Conservation (phyloP, 2,113 vertebrate species). For the Lophotis ruficrista region DNA sequence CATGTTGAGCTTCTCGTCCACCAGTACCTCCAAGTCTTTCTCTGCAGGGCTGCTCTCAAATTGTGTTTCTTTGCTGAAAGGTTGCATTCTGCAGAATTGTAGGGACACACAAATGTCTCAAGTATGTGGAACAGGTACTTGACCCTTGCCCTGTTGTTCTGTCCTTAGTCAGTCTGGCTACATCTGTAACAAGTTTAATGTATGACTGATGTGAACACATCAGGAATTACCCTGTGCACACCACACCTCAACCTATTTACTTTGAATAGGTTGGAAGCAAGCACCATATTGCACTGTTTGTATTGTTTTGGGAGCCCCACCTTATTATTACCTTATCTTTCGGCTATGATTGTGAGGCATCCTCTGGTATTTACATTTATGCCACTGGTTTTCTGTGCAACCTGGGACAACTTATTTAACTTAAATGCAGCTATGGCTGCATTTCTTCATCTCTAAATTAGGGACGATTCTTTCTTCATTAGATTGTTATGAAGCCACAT, state of each 20-base stretch:
- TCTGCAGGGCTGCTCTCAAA: not conserved
- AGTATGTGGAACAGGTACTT: not conserved
- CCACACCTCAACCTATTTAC: constrained; percentile 49
- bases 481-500: not conserved
- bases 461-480: not conserved
- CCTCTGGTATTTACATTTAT: not conserved
- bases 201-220: not conserved
- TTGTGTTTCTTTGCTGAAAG: not conserved
- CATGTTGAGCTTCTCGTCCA: not conserved
- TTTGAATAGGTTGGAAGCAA: not conserved
- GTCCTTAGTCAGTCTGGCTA: not conserved
- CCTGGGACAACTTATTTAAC: not conserved
- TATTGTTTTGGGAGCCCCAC: constrained; percentile 30
- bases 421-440: not conserved
- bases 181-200: not conserved
- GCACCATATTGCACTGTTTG: not conserved
- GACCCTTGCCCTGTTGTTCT: not conserved
- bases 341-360: constrained; percentile 19
- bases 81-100: not conserved
- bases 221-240: not conserved
- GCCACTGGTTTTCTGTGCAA: not conserved
- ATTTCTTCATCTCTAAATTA: constrained; percentile 34
- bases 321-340: constrained; percentile 63
- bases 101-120: not conserved
- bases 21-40: not conserved